phyloP scores from a whole-genome alignment of 2,888 invertebrate species.

The Doris montereyensis region DNA sequence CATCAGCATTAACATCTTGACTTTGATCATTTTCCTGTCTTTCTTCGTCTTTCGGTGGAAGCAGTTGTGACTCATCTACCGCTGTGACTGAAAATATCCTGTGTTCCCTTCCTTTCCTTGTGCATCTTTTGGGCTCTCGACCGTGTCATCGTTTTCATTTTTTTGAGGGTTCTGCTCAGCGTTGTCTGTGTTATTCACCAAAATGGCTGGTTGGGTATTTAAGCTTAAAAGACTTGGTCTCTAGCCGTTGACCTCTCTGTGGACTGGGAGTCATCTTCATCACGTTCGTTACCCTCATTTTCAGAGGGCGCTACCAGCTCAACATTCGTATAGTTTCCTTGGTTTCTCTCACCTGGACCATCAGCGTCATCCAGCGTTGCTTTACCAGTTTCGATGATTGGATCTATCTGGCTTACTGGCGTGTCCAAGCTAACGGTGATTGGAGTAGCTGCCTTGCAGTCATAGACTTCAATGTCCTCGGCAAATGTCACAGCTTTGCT shows the following conservation, averaged over 20 bases:
- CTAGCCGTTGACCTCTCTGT: too few species aligned
- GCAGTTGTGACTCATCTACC: neutral
- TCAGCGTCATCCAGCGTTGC: neutral
- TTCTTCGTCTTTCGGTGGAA: neutral
- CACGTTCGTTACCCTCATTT: too few species aligned
- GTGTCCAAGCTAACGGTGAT: constrained; percentile 10
- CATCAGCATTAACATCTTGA: constrained; percentile 14
- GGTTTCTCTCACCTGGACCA: neutral
- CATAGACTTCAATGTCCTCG: constrained; percentile 26
- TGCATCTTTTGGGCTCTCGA: too few species aligned
- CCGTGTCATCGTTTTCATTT: neutral
- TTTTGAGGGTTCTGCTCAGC: neutral
- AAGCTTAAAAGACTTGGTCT: too few species aligned
- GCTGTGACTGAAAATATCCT: too few species aligned
- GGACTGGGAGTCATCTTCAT: too few species aligned
- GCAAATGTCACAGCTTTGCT: constrained; percentile 29
- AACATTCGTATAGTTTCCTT: too few species aligned
- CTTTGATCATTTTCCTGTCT: neutral
- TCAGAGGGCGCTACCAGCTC: too few species aligned
- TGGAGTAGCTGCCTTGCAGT: neutral
- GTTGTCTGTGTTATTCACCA: too few species aligned
- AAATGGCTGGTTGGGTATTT: too few species aligned
- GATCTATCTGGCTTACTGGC: neutral
- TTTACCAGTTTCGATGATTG: too few species aligned
- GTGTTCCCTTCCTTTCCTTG: too few species aligned